Evolutionary conservation across 2,888 invertebrate species (phyloP), one percentile per base, ranked within the genome.

Genomic region (Drosophila affinis): DNA sequence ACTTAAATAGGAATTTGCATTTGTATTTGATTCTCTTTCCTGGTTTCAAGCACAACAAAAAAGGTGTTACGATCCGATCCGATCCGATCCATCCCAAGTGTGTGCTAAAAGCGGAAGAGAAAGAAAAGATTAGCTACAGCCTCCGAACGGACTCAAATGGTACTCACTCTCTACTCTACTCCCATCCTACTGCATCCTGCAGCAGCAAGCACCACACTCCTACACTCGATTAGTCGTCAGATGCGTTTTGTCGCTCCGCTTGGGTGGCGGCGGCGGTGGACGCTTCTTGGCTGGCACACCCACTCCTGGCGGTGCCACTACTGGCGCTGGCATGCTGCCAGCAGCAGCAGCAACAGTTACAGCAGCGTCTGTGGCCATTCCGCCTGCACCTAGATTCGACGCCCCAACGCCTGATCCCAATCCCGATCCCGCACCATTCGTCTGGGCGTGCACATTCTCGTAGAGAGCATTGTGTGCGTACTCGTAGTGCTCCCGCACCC

Each of bases 221-320:
- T 91, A 92, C 80, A 90, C 89, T 59, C 92, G 88, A 81, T 92
- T 92, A 71, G 95, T 95, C n/a, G 39, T 39, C 70, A 96, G 92
- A 84, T 96, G 96, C n/a, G 96, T 97, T n/a, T 95, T 95, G 90
- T 97, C 97, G 89, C 96, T 96, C 72, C 97, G 94, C 80, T 96
- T 96, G 2, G 97, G 97, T n/a, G 97, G 97, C 39, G 97, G 97
- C 3, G 97, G 97, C 14, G 97, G 97, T 51, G 97, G 97, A 79
- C 96, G 93, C 90, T 96, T 95, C 83, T 95, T 95, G 59, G 79
- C 72, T 7, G 77, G 74, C 3, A 76, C 72, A 3, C 74, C 72
- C 10, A 79, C 72, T 0, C 71, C 62, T 21, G 79, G 60, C 5
- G 80, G 78, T 5, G 83, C 78, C 39, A 77, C 75, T 0, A 78